phyloP scores from a whole-genome alignment of 2,113 vertebrate species.

The Henicopernis longicauda region DNA sequence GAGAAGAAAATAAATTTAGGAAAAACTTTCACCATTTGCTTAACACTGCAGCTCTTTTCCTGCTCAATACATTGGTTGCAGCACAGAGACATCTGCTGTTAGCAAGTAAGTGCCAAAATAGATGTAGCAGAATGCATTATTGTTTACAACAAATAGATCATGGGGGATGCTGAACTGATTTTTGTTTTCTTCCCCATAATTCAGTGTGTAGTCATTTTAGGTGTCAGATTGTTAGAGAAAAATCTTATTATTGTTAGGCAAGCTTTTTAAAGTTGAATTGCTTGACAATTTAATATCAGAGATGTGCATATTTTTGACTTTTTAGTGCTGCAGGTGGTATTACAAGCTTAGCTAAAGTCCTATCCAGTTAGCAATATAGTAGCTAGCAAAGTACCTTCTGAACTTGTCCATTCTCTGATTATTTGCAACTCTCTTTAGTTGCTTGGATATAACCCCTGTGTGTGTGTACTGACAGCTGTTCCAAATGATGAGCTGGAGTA shows the following conservation, averaged over 20 bases:
- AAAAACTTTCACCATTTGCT: conserved; percentile 36
- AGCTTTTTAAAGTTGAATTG: conserved; percentile 38
- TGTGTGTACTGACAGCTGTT: background rate
- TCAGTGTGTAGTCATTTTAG: conserved; percentile 41
- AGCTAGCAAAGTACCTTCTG: background rate
- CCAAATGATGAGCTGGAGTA: background rate
- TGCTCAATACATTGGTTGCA: background rate
- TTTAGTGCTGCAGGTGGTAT: conserved; percentile 15
- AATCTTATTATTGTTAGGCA: conserved; percentile 45
- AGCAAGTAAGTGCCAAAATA: conserved; percentile 18
- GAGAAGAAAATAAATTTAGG: conserved; percentile 3
- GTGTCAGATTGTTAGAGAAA: conserved; percentile 42
- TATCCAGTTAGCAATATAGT: background rate
- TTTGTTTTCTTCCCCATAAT: conserved; percentile 54
- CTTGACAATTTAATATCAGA: conserved; percentile 50
- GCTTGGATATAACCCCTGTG: background rate
- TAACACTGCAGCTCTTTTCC: conserved; percentile 27
- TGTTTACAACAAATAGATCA: conserved; percentile 67
- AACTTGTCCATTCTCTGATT: background rate
- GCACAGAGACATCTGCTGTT: conserved; percentile 57
- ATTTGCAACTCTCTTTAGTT: background rate
- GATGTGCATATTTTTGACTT: background rate
- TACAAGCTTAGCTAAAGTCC: background rate
- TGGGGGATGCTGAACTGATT: conserved; percentile 47
- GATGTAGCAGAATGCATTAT: conserved; percentile 32